Percentiles rank a stretch among this genome's conserved stretches.
phyloP scores from a whole-genome alignment of 2,888 invertebrate species.

The Folsomia manolachei region DNA sequence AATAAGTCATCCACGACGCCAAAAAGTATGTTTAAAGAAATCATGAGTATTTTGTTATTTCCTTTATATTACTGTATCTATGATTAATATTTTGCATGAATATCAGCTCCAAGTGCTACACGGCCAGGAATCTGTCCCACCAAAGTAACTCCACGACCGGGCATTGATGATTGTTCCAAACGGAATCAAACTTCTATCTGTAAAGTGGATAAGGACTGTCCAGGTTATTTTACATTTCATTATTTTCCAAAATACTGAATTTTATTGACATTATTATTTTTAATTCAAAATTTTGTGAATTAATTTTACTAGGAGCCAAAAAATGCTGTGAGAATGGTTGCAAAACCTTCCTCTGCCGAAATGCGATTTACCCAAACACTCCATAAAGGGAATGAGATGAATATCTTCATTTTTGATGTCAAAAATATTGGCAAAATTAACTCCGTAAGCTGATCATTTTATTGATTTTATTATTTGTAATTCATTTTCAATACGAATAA shows the following conservation, averaged over 20 bases:
- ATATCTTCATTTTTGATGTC: no score
- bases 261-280: no score
- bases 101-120: constrained; percentile 33
- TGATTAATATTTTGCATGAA: constrained; percentile 3
- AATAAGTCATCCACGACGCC: constrained; percentile 30
- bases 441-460: neutral
- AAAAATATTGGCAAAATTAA: no score
- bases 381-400: constrained; percentile 19
- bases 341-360: constrained; percentile 32
- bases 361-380: constrained; percentile 45
- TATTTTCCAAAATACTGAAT: no score
- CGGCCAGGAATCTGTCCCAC: constrained; percentile 48
- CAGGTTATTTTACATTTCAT: constrained; percentile 27
- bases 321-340: constrained; percentile 48
- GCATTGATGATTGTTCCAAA: constrained; percentile 37
- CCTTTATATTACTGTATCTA: neutral
- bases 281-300: neutral
- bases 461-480: neutral
- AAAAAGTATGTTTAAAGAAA: no score
- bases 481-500: neutral
- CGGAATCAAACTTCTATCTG: constrained; percentile 36
- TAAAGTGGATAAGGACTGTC: constrained; percentile 42
- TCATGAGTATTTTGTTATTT: neutral
- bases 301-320: constrained; percentile 37
- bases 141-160: constrained; percentile 44